Evolutionary conservation across 2,113 vertebrate genomes (phyloP).

Genomic region (Ptilorrhoa leucosticta): DNA sequence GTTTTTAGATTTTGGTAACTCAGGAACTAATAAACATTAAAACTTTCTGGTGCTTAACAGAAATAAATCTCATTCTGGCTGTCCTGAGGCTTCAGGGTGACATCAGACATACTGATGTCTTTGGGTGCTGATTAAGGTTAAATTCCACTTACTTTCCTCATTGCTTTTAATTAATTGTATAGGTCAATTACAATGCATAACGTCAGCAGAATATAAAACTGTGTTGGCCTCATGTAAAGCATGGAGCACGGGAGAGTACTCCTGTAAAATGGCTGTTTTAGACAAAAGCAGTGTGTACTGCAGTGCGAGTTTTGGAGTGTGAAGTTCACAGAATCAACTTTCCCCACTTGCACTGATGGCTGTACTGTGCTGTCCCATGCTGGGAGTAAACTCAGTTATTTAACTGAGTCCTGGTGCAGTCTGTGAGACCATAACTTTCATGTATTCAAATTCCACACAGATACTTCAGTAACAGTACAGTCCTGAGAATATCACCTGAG

Average conservation of each 20-base stretch:
- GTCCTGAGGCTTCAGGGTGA: conserved; percentile 7
- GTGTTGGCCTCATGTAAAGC: neutral
- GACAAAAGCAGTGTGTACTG: neutral
- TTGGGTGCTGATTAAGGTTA: conserved; percentile 48
- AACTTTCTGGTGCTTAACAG: neutral
- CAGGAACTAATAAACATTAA: neutral
- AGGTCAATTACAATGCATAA: conserved; percentile 43
- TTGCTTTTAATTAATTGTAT: conserved; percentile 51
- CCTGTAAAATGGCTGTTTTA: neutral
- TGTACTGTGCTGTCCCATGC: neutral
- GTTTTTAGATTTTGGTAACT: neutral
- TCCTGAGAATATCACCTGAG: neutral
- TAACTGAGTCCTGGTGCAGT: neutral
- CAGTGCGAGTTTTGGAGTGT: neutral
- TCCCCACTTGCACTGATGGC: neutral
- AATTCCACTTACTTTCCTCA: conserved; percentile 32
- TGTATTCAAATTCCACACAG: neutral
- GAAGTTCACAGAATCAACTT: neutral
- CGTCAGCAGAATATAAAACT: conserved; percentile 39
- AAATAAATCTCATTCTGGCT: neutral
- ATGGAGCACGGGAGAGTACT: neutral
- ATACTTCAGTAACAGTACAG: neutral
- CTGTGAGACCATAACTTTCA: neutral
- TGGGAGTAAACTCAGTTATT: neutral
- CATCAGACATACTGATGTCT: neutral